Evolutionary conservation across 2,113 vertebrate genomes (phyloP).

Genomic region (Pseudorasbora parva): DNA sequence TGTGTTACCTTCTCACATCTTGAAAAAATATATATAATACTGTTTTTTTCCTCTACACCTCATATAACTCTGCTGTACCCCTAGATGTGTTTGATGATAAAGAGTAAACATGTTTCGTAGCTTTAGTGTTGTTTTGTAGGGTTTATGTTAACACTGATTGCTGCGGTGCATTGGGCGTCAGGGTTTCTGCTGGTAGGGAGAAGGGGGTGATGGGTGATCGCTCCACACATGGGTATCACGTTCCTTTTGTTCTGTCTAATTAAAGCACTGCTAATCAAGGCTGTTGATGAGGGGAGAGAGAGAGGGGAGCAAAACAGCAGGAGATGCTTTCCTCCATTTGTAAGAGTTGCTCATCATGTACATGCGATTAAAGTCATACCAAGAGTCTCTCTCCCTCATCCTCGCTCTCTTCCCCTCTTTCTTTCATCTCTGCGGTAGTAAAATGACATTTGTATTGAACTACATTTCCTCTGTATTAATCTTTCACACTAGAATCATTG

Average conservation of each 20-base stretch:
- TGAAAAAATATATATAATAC: too few species aligned
- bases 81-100: background rate
- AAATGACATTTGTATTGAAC: slow-evolving; percentile 30
- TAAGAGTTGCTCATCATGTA: slow-evolving; percentile 16
- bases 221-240: slow-evolving; percentile 59
- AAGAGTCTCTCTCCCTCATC: background rate
- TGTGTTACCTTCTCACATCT: too few species aligned
- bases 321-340: slow-evolving; percentile 2
- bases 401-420: background rate
- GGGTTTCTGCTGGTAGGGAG: slow-evolving; percentile 1
- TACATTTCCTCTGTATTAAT: slow-evolving; percentile 34
- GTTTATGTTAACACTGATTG: slow-evolving; percentile 1
- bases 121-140: background rate
- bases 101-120: background rate
- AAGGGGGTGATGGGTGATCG: slow-evolving; percentile 26
- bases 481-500: slow-evolving; percentile 25
- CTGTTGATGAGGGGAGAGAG: slow-evolving; percentile 56
- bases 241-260: slow-evolving; percentile 69
- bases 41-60: too few species aligned
- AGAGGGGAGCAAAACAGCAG: slow-evolving; percentile 12
- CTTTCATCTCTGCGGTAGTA: slow-evolving; percentile 29
- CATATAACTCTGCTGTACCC: background rate
- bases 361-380: slow-evolving; percentile 11
- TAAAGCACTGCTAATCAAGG: slow-evolving; percentile 66
- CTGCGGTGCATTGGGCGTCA: background rate